Evolutionary conservation across 1,140 invertebrate genomes (phyloP).

Genomic region (Sweltsa coloradensis): DNA sequence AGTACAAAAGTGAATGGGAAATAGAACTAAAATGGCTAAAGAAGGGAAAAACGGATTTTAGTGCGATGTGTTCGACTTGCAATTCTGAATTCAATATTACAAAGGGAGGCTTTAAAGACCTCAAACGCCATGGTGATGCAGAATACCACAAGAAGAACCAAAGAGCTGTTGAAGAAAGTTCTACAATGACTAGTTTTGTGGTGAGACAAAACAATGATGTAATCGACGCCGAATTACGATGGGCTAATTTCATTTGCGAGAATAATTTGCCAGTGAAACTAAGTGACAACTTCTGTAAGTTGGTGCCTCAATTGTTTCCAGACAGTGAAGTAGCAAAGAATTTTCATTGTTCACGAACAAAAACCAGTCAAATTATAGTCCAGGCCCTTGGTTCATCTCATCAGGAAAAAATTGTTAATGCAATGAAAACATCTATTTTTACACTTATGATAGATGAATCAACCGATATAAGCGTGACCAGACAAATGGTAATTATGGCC

Average conservation of each 20-base stretch:
- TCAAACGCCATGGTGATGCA: not conserved
- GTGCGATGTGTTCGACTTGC: not conserved
- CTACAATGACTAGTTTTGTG: not conserved
- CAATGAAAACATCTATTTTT: not conserved
- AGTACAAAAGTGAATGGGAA: not conserved
- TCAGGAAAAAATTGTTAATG: not conserved
- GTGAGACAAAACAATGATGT: not conserved
- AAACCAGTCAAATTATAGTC: slow-evolving; percentile 3
- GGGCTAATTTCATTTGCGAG: not conserved
- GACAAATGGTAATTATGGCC: not conserved
- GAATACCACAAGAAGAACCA: not conserved
- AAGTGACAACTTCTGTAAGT: not conserved
- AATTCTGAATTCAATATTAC: not conserved
- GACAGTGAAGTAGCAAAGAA: slow-evolving; percentile 3
- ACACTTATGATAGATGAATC: not conserved
- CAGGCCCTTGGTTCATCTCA: not conserved
- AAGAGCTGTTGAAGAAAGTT: slow-evolving; percentile 2
- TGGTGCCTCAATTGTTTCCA: not conserved
- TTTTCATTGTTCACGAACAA: slow-evolving; percentile 1
- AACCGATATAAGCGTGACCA: not conserved
- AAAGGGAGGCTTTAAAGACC: slow-evolving; percentile 1
- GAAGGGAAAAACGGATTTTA: not conserved
- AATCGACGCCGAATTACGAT: not conserved
- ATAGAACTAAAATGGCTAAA: not conserved
- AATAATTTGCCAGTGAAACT: slow-evolving; percentile 1